These are phyloP conservation scores for Ylistrum balloti DNA, from an alignment of 1,140 invertebrate genomes.

Conservation along the genomic window DNA sequence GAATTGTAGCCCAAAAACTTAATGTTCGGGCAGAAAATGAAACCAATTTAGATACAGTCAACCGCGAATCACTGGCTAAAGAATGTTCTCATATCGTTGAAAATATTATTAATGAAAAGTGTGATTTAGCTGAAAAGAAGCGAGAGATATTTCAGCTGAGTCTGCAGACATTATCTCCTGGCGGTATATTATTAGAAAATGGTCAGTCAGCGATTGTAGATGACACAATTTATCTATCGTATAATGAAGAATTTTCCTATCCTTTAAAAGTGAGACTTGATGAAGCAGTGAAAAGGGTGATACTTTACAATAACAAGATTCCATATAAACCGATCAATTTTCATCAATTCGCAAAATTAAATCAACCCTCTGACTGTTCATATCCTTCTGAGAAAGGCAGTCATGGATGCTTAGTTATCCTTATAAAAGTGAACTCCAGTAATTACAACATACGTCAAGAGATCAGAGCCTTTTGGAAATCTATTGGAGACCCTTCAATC, in stretches of 20 bases:
- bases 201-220: background rate
- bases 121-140: background rate
- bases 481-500: background rate
- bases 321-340: background rate
- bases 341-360: background rate
- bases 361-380: background rate
- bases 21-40: background rate
- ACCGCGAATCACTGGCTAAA: background rate
- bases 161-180: background rate
- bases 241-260: background rate
- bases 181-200: background rate
- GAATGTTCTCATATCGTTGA: background rate
- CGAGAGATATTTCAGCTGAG: background rate
- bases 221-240: background rate
- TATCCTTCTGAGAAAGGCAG: background rate
- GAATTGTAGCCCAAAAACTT: slow-evolving; percentile 46
- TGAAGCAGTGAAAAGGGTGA: background rate
- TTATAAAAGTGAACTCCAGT: slow-evolving; percentile 43
- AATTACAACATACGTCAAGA: background rate
- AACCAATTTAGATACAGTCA: background rate
- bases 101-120: background rate
- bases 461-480: slow-evolving; percentile 50
- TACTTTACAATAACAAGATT: slow-evolving; percentile 18
- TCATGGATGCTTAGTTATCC: slow-evolving; percentile 2
- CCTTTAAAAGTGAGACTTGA: slow-evolving; percentile 21